Percentiles rank a stretch among this genome's conserved stretches.
phyloP scores from a whole-genome alignment of 2,888 invertebrate genomes.

The Chironomus tentans region DNA sequence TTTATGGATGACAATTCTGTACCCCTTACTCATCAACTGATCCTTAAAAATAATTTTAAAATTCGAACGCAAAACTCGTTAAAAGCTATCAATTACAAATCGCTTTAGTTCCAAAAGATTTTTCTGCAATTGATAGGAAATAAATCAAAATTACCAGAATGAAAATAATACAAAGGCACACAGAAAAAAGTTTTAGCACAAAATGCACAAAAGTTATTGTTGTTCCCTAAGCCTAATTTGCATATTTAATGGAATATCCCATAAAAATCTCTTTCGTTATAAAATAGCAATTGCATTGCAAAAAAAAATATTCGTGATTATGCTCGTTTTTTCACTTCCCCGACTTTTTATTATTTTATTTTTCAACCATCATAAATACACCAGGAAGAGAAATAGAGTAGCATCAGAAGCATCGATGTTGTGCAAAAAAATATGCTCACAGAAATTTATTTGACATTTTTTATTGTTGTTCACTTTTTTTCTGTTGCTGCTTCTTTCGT shows the following conservation, averaged over 20 bases:
- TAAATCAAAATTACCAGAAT: conserved; percentile 18
- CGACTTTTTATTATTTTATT: no score
- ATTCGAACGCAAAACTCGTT: no score
- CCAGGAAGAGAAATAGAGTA: neutral
- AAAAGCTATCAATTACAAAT: no score
- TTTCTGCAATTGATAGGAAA: neutral
- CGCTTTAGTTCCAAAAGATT: neutral
- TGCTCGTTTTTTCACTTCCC: neutral
- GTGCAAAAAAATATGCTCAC: neutral
- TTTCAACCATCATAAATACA: neutral
- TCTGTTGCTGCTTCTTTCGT: no score
- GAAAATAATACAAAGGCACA: neutral
- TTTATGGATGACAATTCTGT: no score
- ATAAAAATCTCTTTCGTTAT: neutral
- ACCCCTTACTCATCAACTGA: no score
- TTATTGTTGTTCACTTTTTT: neutral
- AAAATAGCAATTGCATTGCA: neutral
- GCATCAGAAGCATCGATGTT: neutral
- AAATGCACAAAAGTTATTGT: neutral
- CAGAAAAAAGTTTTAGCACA: neutral
- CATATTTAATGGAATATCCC: conserved; percentile 23
- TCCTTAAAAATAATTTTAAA: no score
- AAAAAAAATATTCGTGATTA: neutral
- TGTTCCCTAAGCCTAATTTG: conserved; percentile 14
- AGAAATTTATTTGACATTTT: neutral